phyloP scores from a whole-genome alignment of 92 coral and sea anemone genomes.

The Palythoa heliodiscus region DNA sequence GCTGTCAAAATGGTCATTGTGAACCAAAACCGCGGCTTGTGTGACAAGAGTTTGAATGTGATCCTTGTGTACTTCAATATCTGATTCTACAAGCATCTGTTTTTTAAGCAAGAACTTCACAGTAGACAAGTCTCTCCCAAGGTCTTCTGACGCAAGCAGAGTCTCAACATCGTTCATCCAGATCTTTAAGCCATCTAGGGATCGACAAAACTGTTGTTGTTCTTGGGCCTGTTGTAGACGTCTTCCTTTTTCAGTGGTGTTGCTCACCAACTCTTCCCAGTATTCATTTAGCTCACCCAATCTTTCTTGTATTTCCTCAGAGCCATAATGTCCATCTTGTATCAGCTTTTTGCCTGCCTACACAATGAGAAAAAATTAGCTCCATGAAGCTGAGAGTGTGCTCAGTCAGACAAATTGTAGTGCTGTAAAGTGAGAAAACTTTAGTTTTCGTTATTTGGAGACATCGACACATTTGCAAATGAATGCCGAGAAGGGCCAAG shows the following conservation, averaged over 20 bases:
- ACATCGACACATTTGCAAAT: too few relatives aligned
- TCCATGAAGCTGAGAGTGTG: not conserved
- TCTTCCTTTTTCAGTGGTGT: constrained; percentile 78
- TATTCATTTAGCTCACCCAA: constrained; percentile 65
- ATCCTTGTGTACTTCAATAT: constrained; percentile 72
- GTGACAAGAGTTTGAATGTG: constrained; percentile 71
- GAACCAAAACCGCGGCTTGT: constrained; percentile 75
- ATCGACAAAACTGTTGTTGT: constrained; percentile 80
- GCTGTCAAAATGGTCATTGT: constrained; percentile 78
- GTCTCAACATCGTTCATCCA: constrained; percentile 95
- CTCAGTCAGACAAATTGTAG: too few relatives aligned
- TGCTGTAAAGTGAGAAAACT: too few relatives aligned
- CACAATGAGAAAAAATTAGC: constrained; percentile 6
- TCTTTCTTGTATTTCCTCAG: constrained; percentile 66
- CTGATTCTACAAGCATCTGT: constrained; percentile 81
- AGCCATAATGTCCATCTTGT: constrained; percentile 74
- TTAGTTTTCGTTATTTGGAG: too few relatives aligned
- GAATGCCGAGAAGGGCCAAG: too few relatives aligned
- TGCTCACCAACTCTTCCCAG: constrained; percentile 71
- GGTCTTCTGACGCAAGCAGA: constrained; percentile 82
- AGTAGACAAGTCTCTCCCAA: constrained; percentile 83
- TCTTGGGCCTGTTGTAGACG: constrained; percentile 86
- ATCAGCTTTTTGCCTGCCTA: constrained; percentile 78
- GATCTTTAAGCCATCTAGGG: constrained; percentile 73
- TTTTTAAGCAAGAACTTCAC: constrained; percentile 93